Evolutionary conservation across 2,888 invertebrate species (phyloP), one percentile per base, ranked within the genome.

Genomic region (Pollenia amentaria): DNA sequence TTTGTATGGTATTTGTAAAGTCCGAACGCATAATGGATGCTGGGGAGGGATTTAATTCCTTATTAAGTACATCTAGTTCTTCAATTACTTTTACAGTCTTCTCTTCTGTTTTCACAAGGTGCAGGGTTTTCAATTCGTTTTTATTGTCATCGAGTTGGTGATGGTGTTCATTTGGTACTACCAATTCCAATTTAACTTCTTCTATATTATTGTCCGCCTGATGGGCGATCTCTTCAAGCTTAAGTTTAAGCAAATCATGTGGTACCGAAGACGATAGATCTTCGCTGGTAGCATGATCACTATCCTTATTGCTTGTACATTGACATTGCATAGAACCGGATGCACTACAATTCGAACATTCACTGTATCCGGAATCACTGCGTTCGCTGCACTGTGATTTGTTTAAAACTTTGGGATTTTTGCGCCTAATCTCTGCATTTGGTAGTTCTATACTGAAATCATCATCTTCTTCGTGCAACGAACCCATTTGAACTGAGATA

Each of bases 351-450:
- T 92, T 93, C 11, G 94, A 94, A 89, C 94, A 94, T 86, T 95
- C 95, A 89, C 95, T 95, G 85, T 94, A 94, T 1, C 95, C 95
- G 53, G 94, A 94, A 88, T 95, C 95, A 89, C 94, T 94, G 65
- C 95, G 93, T 88, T 95, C 94, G 79, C 94, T 94, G 89, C 94
- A 94, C 89, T 93, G 91, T 10, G 91, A 91, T 81, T 93, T 93
- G 76, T 92, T 91, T 3, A 92, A 90, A 60, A 91, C 89, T 75
- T 88, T 89, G 2, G 89, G 87, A 29, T 88, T 88, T 48, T 88
- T 42, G 12, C 84, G 85, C 1, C 90, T 90, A 21, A 89, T 89
- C 14, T 90, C 90, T 60, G 90, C 88, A 18, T 87, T 90, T 3
- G 93, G 91, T 81, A 92, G 85, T 44, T 91, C 91, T 10, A 88